Conservation (phyloP, 37 sponge, comb jelly and placozoan species). For the Axinella damicornis region DNA sequence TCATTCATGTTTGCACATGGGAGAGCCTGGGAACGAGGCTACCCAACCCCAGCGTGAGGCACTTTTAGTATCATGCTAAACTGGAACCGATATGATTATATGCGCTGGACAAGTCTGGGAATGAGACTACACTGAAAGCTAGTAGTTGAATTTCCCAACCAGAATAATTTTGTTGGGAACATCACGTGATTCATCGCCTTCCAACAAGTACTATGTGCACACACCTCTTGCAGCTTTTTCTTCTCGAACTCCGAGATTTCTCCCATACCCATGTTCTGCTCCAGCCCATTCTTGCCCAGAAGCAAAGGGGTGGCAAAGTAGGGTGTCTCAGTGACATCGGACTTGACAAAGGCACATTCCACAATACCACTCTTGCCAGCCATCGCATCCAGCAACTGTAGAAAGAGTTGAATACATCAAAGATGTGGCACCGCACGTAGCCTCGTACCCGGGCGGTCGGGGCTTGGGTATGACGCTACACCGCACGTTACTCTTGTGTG, state of each 20-base stretch:
- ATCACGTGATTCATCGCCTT: neutral
- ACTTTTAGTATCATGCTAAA: no score
- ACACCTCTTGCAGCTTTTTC: slow-evolving; percentile 76
- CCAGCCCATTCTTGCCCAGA: slow-evolving; percentile 89
- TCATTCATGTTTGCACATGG: no score
- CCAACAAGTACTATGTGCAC: neutral
- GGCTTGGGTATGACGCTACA: no score
- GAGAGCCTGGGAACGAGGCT: no score
- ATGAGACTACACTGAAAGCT: no score
- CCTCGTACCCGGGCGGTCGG: no score
- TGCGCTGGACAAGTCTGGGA: no score
- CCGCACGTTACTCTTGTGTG: no score
- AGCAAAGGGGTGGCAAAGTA: slow-evolving; percentile 95
- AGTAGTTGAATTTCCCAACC: no score
- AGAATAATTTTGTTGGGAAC: neutral
- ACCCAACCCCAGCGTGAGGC: no score
- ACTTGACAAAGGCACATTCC: slow-evolving; percentile 96
- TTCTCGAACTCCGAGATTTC: slow-evolving; percentile 87
- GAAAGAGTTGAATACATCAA: neutral
- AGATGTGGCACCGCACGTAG: no score
- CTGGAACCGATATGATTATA: no score
- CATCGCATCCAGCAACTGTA: slow-evolving; percentile 74
- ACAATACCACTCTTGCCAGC: slow-evolving; percentile 80
- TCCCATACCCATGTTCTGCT: slow-evolving; percentile 88
- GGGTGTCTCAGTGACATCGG: slow-evolving; percentile 81